Percentiles rank a stretch among this genome's conserved stretches.
These are phyloP conservation scores for Drosophila pseudoobscura DNA, from an alignment of 1,140 invertebrate species.

Conservation along the genomic window DNA sequence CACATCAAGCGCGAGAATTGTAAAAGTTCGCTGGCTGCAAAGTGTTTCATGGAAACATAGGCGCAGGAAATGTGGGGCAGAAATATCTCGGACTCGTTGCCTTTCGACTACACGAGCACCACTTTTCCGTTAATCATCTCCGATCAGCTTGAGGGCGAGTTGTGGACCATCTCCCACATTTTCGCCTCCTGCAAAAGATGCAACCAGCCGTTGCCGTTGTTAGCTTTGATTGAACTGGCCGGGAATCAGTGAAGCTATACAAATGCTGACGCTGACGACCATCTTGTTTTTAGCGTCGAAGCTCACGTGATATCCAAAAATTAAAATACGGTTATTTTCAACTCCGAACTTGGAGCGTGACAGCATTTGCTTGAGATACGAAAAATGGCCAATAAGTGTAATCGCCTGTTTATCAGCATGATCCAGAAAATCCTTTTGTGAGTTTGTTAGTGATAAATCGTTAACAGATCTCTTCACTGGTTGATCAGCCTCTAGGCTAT, in stretches of 20 bases:
- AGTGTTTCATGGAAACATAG: conserved; percentile 46
- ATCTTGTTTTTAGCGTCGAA: too few relatives aligned
- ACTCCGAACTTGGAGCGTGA: background rate
- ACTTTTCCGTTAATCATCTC: conserved; percentile 34
- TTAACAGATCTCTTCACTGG: too few relatives aligned
- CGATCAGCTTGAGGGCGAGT: too few relatives aligned
- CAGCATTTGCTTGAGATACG: background rate
- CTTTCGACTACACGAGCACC: conserved; percentile 50
- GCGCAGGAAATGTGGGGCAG: conserved; percentile 41
- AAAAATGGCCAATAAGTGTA: background rate
- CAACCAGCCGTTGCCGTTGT: conserved; percentile 18
- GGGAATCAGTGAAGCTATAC: too few relatives aligned
- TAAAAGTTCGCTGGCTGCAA: conserved; percentile 24
- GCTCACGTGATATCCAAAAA: too few relatives aligned
- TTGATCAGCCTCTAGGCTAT: too few relatives aligned
- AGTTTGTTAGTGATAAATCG: too few relatives aligned
- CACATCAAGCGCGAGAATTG: background rate
- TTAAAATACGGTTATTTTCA: background rate
- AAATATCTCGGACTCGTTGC: conserved; percentile 54
- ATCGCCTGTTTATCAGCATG: background rate
- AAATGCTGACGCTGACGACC: too few relatives aligned
- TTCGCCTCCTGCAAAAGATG: too few relatives aligned
- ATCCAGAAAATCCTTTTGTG: background rate
- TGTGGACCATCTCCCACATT: background rate
- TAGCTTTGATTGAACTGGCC: conserved; percentile 1